Evolutionary conservation across 2,797 vertebrate genomes (phyloP), one percentile per base, ranked within the genome.

Genomic region (Neopelma chrysocephalum): DNA sequence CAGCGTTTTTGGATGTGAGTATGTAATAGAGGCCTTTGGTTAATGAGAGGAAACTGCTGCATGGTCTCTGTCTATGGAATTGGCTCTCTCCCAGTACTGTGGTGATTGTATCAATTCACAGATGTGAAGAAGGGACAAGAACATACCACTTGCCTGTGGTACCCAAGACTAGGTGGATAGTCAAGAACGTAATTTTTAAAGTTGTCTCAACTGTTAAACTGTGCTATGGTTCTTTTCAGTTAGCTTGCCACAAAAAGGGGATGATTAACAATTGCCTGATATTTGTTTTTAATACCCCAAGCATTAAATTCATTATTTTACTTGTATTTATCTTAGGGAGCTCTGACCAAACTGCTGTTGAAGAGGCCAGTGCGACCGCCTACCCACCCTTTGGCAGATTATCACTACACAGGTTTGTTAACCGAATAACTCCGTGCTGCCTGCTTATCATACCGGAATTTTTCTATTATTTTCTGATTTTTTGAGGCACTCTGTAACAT

Each of bases 341-440:
- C 99, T 47, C 97, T 99, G 94, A 98, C 98, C 76, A 98, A 98
- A 80, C 97, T 99, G 97, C 97, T 99, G 73, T 89, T 99, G 96
- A 98, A 97, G 97, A 98, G 93, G 64, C 98, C 99, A 13, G 93
- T 98, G 84, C 98, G 98, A 89, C 96, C 98, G 1, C 98, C 98
- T 89, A 96, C 97, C 50, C 98, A 99, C 90, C 98, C 98, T 18
- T 97, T 99, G 90, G 97, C 98, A 60, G 97, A 97, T 89, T 99
- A 99, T 96, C 99, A 99, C 98, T 99, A 99, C 98, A 99, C 99
- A 97, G 99, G 99, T 99, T 94, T 89, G 97, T 82, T 87, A 80
- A 73, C 43, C 11, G 20, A 42, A 32, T 26, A 72, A 15, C 31
- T 92, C 31, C 15, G 21, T 76, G 23, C 54, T 85, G 29, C 29